Evolutionary conservation across 2,888 invertebrate species (phyloP), one percentile per base, ranked within the genome.

Genomic region (Protodeltote pygarga): DNA sequence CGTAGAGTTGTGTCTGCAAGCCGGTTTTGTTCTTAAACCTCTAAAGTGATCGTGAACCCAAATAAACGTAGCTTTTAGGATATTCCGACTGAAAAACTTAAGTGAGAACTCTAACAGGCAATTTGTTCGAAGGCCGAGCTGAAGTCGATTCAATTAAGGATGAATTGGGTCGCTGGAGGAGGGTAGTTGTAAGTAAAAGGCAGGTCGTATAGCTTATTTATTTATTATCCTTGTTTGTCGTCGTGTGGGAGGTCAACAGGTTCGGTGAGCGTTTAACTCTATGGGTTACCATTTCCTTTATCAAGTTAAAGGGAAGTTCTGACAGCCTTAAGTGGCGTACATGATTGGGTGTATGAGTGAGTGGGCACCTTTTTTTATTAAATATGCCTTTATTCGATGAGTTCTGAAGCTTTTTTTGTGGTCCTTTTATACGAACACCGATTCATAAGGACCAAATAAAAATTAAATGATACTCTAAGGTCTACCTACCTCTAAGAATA

Each of bases 131-230:
- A 65, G 59, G 62, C 59, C 54, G 60, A 41, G 41, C 53, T 54
- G 53, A 60, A 65, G 60, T 62, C 49, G 60, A 71, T 69, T 71
- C 58, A 70, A 73, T 75, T 68, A 73, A 53, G 69, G 51, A 62
- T 55, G 67, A 73, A 68, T 67, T 62, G 62, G 68, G 71, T 71
- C 64, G 66, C 60, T 42, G 51, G 63, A 65, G 63, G 50, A 54
- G 50, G 62, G 61, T 64, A 60, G 54, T 62, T 58, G 46, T 49
- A 34, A 63, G 52, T 65, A 45, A 45, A 51, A 54, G 48, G 44
- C 20, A 42, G 27, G 37, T 14, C 41, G 34, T 41, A 45, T 35
- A 38, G 32, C 35, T 24, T 35, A 40, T 34, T 58, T 65, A 48
- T 35, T 47, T 63, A 48, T 33, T 52, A 49, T 42, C 33, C 34